A percentile compares a stretch with the other conserved stretches of the same genome.
phyloP scores from a whole-genome alignment of 1,140 invertebrate species.

The Venustaconcha ellipsiformis region DNA sequence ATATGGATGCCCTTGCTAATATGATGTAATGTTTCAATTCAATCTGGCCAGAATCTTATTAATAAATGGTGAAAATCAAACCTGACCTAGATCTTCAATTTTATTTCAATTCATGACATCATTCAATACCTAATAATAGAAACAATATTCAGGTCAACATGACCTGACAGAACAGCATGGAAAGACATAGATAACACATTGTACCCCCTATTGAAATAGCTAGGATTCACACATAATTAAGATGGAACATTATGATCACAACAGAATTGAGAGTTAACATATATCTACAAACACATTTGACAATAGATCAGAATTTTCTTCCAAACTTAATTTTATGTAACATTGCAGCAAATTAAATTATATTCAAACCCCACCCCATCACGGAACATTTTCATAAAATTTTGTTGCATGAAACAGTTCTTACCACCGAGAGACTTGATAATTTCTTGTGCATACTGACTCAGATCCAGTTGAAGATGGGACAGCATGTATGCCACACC shows the following conservation, averaged over 20 bases:
- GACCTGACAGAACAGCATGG: no score
- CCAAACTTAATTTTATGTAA: not conserved
- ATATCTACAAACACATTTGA: not conserved
- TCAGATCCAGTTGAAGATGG: conserved; percentile 82
- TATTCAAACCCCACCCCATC: not conserved
- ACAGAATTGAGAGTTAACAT: not conserved
- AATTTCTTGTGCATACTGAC: conserved; percentile 82
- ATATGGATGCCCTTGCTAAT: no score
- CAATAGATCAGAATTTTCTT: not conserved
- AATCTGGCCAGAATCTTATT: no score
- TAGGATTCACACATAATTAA: no score
- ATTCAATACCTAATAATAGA: no score
- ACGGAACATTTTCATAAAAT: conserved; percentile 5
- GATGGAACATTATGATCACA: not conserved
- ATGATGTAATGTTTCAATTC: no score
- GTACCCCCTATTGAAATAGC: no score
- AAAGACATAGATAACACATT: no score
- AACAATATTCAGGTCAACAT: no score
- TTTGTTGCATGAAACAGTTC: conserved; percentile 39
- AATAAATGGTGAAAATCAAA: no score
- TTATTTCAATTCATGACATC: no score
- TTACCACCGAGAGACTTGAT: conserved; percentile 84
- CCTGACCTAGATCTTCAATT: no score
- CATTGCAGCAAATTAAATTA: not conserved
- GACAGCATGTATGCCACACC: conserved; percentile 81